Conservation (phyloP, 2,888 invertebrate genomes). For the Erynnis tages region DNA sequence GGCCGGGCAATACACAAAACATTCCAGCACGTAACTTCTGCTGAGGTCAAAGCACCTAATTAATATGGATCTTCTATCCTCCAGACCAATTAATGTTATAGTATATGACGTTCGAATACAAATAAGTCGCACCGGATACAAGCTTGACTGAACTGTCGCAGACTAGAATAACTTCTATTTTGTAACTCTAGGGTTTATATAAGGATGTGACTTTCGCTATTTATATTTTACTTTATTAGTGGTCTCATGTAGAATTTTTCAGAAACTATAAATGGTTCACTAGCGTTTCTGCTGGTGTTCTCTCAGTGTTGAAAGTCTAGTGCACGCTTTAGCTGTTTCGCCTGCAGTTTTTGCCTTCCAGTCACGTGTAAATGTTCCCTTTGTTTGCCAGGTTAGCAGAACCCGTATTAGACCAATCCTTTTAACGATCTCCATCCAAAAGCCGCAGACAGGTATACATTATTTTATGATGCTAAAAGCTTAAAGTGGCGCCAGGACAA, state of each 20-base stretch:
- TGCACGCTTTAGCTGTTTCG: background rate
- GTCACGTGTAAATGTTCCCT: conserved; percentile 26
- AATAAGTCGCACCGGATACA: conserved; percentile 42
- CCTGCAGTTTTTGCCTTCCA: conserved; percentile 10
- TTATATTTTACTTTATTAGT: background rate
- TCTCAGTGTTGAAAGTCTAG: background rate
- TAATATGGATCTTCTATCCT: conserved; percentile 58
- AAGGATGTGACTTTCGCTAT: background rate
- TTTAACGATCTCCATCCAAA: conserved; percentile 46
- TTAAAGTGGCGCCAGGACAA: conserved; percentile 33
- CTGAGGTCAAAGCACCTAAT: conserved; percentile 64
- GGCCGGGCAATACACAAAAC: conserved; percentile 32
- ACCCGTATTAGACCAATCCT: conserved; percentile 46
- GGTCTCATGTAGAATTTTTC: background rate
- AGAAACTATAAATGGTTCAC: too few species aligned
- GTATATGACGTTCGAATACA: conserved; percentile 56
- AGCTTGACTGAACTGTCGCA: conserved; percentile 28
- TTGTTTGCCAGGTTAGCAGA: conserved; percentile 35
- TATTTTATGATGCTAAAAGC: conserved; percentile 34
- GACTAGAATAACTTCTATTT: conserved; percentile 12
- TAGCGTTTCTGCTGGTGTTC: too few species aligned
- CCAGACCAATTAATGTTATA: conserved; percentile 63
- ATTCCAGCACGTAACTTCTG: conserved; percentile 51
- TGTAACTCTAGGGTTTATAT: background rate
- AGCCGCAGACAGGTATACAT: conserved; percentile 45